These are phyloP conservation scores for Plodia interpunctella DNA, from an alignment of 1,140 invertebrate species.

Conservation along the genomic window DNA sequence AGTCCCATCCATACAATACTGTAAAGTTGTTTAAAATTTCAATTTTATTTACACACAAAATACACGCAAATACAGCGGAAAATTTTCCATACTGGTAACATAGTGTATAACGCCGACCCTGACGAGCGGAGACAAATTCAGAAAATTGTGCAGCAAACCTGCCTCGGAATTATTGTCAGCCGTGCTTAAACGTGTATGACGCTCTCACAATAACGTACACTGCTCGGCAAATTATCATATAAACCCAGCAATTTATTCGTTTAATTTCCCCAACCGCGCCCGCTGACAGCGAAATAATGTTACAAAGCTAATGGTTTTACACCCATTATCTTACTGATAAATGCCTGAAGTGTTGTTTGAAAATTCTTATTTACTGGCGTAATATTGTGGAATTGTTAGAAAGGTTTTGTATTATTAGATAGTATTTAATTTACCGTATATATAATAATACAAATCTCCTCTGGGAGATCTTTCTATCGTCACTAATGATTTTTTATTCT, in stretches of 20 bases:
- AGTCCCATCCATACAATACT: too few species aligned
- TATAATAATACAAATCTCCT: too few species aligned
- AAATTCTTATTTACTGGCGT: neutral
- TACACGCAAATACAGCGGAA: too few species aligned
- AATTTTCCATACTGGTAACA: neutral
- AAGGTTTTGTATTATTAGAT: too few species aligned
- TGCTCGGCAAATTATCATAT: slow-evolving; percentile 16
- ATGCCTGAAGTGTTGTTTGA: slow-evolving; percentile 4
- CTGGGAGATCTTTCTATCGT: too few species aligned
- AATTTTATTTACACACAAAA: too few species aligned
- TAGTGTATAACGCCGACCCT: slow-evolving; percentile 24
- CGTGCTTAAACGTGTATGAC: slow-evolving; percentile 34
- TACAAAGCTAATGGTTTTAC: slow-evolving; percentile 4
- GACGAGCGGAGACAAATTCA: slow-evolving; percentile 35
- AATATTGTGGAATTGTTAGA: neutral
- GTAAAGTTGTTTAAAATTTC: too few species aligned
- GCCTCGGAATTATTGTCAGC: slow-evolving; percentile 34
- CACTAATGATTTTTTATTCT: neutral
- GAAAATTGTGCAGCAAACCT: slow-evolving; percentile 27
- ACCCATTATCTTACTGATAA: slow-evolving; percentile 1
- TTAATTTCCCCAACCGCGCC: neutral
- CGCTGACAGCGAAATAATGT: neutral
- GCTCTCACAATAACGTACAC: slow-evolving; percentile 31
- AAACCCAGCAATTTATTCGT: neutral
- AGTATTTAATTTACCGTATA: too few species aligned